Conservation (phyloP, 53 echinoderm and acorn worm genomes). For the Arbacia lixula region DNA sequence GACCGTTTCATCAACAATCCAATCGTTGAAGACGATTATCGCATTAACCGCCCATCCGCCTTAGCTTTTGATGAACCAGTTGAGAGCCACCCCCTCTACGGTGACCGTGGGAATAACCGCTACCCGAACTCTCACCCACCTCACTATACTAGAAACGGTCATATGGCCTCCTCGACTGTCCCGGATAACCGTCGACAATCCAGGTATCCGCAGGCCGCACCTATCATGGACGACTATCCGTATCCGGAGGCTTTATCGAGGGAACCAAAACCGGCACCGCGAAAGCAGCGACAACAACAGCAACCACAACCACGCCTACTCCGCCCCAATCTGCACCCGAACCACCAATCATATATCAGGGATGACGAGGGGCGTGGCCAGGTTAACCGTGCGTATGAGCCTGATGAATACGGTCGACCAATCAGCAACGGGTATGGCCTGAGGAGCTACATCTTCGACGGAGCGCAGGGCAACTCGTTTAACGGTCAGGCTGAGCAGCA, state of each 20-base stretch:
- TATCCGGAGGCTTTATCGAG: slow-evolving; percentile 22
- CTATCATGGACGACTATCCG: slow-evolving; percentile 27
- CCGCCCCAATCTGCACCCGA: not conserved
- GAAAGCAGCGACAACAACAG: not conserved
- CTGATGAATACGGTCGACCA: slow-evolving; percentile 3
- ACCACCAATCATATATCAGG: slow-evolving; percentile 6
- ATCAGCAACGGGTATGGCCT: not conserved
- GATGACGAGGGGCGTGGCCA: slow-evolving; percentile 8
- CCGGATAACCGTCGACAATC: slow-evolving; percentile 6
- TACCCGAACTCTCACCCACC: too few species aligned
- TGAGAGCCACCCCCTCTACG: too few species aligned
- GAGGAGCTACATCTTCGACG: slow-evolving; percentile 19
- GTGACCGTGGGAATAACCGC: too few species aligned
- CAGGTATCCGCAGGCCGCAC: slow-evolving; percentile 8
- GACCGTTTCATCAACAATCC: slow-evolving; percentile 21
- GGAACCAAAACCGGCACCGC: not conserved
- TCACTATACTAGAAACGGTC: too few species aligned
- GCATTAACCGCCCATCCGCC: not conserved
- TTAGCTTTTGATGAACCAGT: not conserved
- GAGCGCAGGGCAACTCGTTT: not conserved
- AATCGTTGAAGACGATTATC: slow-evolving; percentile 21
- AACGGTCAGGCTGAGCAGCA: not conserved
- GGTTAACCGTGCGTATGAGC: slow-evolving; percentile 8
- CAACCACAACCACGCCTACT: not conserved
- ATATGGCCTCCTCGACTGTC: too few species aligned